Conservation (phyloP, 2,113 vertebrate genomes). For the Caretta caretta region DNA sequence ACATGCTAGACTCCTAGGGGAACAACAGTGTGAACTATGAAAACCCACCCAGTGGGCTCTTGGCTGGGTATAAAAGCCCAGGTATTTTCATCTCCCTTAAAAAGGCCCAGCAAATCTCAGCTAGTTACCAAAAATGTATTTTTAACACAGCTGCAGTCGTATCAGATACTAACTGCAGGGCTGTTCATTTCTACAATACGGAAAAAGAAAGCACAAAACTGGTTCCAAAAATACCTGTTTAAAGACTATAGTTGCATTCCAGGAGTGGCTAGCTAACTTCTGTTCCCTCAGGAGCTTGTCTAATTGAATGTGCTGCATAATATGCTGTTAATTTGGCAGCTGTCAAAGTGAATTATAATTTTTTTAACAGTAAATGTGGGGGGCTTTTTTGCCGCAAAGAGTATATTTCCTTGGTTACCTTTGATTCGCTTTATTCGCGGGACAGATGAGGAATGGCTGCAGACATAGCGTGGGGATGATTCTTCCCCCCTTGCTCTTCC, state of each 20-base stretch:
- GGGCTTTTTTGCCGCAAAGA: rapidly evolving
- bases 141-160: background rate
- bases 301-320: constrained; percentile 23
- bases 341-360: constrained; percentile 27
- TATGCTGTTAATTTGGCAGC: constrained; percentile 35
- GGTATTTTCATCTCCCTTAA: background rate
- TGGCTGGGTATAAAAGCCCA: background rate
- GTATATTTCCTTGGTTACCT: background rate
- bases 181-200: background rate
- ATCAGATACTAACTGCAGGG: background rate
- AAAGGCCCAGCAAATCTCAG: background rate
- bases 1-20: background rate
- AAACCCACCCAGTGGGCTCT: background rate
- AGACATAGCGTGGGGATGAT: rapidly evolving
- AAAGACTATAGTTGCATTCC: background rate
- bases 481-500: rapidly evolving
- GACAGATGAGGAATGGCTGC: background rate
- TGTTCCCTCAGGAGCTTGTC: constrained; percentile 28
- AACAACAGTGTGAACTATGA: background rate
- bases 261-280: background rate
- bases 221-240: background rate
- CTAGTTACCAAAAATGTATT: background rate
- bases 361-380: background rate
- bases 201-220: background rate
- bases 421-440: rapidly evolving